Evolutionary conservation across 2,113 vertebrate species (phyloP), one percentile per base, ranked within the genome.

Genomic region (Pedetes capensis): DNA sequence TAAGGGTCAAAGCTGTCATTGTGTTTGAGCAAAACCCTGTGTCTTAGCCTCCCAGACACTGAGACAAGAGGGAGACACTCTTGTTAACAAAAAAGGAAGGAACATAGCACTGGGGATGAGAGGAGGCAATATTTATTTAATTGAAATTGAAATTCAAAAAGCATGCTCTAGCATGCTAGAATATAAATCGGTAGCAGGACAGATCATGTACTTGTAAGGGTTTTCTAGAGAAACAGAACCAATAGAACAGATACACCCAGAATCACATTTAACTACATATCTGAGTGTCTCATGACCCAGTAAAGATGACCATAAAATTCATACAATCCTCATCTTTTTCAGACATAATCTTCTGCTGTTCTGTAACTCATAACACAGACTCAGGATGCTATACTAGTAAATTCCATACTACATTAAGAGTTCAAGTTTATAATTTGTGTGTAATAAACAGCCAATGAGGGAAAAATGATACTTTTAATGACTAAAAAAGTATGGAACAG

Each of bases 371-470:
- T 57, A 49, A 64, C 29, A 37, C 8, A 47, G 59, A 57, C 72
- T 91, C 20, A 61, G 63, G 47, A 93, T 75, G 84, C 69, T 91
- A 51, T 81, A 23, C 39, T 74, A 78, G 29, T 39, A 9, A 71
- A 91, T 69, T 59, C 53, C 92, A 18, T 64, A 57, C 86, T 42
- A 39, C 1, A 78, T 47, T 12, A 90, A 71, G 61, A 69, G n/a
- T 89, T 95, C 63, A 83, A 85, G n/a, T 75, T 90, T 72, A 59
- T 79, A 83, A 83, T 90, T 95, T 37, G 63, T 42, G 39, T 55
- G 39, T 49, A 49, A 59, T 94, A 51, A 87, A 57, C n/a, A 88
- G 74, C 76, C 84, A 79, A 2, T 34, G 55, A 82, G 57, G n/a
- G 18, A 72, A 86, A 78, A 74, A 92, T 39, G 75, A 87, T 42